phyloP scores from a whole-genome alignment of 1,140 invertebrate genomes.

The Formica exsecta region DNA sequence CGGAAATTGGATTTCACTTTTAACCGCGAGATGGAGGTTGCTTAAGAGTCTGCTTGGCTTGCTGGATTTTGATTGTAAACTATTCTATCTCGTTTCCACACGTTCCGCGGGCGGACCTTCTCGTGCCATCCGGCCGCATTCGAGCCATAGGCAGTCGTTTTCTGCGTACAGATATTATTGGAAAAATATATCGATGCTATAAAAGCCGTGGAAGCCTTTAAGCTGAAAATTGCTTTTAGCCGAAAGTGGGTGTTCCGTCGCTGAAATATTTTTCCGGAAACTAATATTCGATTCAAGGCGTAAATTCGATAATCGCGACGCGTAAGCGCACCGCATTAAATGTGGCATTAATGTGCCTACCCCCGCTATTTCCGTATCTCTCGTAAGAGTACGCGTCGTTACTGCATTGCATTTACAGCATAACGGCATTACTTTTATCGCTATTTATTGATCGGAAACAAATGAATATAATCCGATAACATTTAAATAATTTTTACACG shows the following conservation, averaged over 20 bases:
- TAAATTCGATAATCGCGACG: constrained; percentile 71
- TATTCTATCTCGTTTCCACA: constrained; percentile 62
- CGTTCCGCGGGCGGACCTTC: constrained; percentile 26
- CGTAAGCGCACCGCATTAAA: constrained; percentile 65
- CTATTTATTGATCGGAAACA: neutral
- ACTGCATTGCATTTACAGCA: constrained; percentile 10
- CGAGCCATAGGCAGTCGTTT: constrained; percentile 62
- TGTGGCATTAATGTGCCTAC: constrained; percentile 57
- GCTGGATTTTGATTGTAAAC: constrained; percentile 76
- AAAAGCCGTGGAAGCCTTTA: constrained; percentile 74
- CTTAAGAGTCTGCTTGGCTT: constrained; percentile 72
- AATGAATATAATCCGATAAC: constrained; percentile 4
- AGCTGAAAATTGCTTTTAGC: constrained; percentile 76
- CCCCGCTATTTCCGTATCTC: constrained; percentile 46
- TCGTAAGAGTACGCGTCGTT: constrained; percentile 4
- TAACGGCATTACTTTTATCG: constrained; percentile 8
- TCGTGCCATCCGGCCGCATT: constrained; percentile 1
- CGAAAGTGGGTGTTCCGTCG: constrained; percentile 65
- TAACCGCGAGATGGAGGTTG: constrained; percentile 63
- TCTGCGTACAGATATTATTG: constrained; percentile 72
- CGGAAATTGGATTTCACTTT: constrained; percentile 74
- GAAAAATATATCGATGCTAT: constrained; percentile 74
- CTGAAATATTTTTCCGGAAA: constrained; percentile 63
- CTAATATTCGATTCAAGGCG: constrained; percentile 65
- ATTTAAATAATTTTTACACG: constrained; percentile 10